These are phyloP conservation scores for Syngnathus scovelli DNA, from an alignment of 2,113 vertebrate genomes.

Conservation along the genomic window DNA sequence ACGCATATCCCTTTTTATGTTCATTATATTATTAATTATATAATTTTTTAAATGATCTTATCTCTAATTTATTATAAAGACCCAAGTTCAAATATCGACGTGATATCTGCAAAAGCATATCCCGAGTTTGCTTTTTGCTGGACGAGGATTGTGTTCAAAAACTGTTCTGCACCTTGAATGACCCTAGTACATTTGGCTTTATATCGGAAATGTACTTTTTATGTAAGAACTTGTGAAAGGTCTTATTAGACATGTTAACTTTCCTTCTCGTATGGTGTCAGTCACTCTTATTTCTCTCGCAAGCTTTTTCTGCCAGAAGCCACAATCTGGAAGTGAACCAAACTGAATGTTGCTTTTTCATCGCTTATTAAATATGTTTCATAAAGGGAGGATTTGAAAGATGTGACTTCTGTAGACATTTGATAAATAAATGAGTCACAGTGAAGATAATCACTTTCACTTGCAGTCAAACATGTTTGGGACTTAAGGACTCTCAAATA, in stretches of 20 bases:
- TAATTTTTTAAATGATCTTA: too few species aligned
- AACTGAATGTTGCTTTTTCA: not conserved
- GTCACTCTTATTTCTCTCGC: slow-evolving; percentile 9
- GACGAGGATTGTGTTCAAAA: not conserved
- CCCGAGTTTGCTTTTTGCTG: not conserved
- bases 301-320: slow-evolving; percentile 11
- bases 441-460: not conserved
- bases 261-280: not conserved
- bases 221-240: slow-evolving; percentile 5
- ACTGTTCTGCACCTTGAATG: not conserved
- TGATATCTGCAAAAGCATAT: too few species aligned
- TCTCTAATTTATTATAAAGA: too few species aligned
- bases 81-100: too few species aligned
- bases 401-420: not conserved
- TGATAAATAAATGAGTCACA: slow-evolving; percentile 3
- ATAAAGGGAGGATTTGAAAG: not conserved
- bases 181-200: slow-evolving; percentile 2
- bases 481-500: not conserved
- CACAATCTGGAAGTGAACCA: not conserved
- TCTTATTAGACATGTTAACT: not conserved
- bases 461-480: not conserved
- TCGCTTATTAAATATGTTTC: not conserved
- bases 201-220: slow-evolving; percentile 6
- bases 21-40: too few species aligned
- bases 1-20: too few species aligned